Evolutionary conservation across 2,888 invertebrate species (phyloP).

Genomic region (Enchytraeus crypticus): DNA sequence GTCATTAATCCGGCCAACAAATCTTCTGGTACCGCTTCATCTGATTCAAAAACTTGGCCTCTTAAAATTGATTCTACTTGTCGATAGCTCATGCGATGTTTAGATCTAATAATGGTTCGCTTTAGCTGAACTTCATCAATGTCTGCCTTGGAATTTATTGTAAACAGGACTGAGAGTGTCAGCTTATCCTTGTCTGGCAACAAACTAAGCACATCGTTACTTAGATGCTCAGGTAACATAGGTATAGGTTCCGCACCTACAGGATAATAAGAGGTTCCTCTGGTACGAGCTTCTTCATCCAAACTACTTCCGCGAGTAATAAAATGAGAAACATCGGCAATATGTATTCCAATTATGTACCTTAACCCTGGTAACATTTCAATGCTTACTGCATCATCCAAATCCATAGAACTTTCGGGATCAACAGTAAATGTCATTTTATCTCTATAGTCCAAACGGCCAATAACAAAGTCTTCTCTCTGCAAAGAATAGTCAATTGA

Average conservation of each 20-base stretch:
- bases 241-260: slow-evolving; percentile 59
- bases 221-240: slow-evolving; percentile 81
- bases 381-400: slow-evolving; percentile 88
- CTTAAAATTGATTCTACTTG: slow-evolving; percentile 4
- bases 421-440: slow-evolving; percentile 78
- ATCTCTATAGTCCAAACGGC: slow-evolving; percentile 48
- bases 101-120: slow-evolving; percentile 4
- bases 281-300: slow-evolving; percentile 59
- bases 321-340: slow-evolving; percentile 83
- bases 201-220: slow-evolving; percentile 54
- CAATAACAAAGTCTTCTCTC: slow-evolving; percentile 31
- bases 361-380: slow-evolving; percentile 59
- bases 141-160: slow-evolving; percentile 64
- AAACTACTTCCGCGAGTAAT: slow-evolving; percentile 62
- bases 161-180: slow-evolving; percentile 83
- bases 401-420: slow-evolving; percentile 77
- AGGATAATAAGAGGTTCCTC: slow-evolving; percentile 59
- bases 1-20: not conserved
- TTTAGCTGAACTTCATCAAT: slow-evolving; percentile 20
- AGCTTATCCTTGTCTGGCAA: slow-evolving; percentile 53
- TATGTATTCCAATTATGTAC: slow-evolving; percentile 67
- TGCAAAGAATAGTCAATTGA: slow-evolving; percentile 32
- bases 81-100: slow-evolving; percentile 3
- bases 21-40: slow-evolving; percentile 11
- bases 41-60: not conserved